phyloP scores from a whole-genome alignment of 2,888 invertebrate species.

The Seira musarum region DNA sequence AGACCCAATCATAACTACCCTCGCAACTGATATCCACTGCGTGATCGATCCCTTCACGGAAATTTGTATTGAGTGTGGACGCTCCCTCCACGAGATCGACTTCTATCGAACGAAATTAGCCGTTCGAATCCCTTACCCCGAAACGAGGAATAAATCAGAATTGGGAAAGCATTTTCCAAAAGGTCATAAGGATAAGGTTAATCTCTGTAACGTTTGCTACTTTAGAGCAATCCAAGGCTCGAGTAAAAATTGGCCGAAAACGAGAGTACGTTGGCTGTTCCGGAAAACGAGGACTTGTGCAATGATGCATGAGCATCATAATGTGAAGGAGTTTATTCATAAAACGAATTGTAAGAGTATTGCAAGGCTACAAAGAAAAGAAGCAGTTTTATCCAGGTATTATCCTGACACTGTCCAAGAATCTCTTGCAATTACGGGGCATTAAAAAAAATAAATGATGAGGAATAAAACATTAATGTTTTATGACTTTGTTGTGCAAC shows the following conservation, averaged over 20 bases:
- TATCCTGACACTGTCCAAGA: constrained; percentile 38
- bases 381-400: constrained; percentile 40
- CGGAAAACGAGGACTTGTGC: constrained; percentile 50
- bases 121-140: constrained; percentile 27
- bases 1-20: not conserved
- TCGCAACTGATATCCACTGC: constrained; percentile 15
- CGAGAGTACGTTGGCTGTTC: constrained; percentile 32
- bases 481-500: too few species aligned
- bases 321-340: constrained; percentile 18
- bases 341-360: constrained; percentile 32
- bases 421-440: constrained; percentile 2
- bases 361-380: constrained; percentile 30
- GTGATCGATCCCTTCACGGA: not conserved
- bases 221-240: constrained; percentile 25
- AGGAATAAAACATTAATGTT: too few species aligned
- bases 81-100: constrained; percentile 3
- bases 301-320: constrained; percentile 51
- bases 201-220: constrained; percentile 46
- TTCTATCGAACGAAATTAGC: constrained; percentile 34
- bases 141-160: not conserved
- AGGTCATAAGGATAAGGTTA: constrained; percentile 24
- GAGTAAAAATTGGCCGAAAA: constrained; percentile 41
- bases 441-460: too few species aligned
- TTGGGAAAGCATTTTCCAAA: constrained; percentile 28
- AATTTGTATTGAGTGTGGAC: constrained; percentile 38